Percentiles rank a stretch among this genome's conserved stretches.
Conservation (phyloP, 1,140 invertebrate species). For the Triops cancriformis region DNA sequence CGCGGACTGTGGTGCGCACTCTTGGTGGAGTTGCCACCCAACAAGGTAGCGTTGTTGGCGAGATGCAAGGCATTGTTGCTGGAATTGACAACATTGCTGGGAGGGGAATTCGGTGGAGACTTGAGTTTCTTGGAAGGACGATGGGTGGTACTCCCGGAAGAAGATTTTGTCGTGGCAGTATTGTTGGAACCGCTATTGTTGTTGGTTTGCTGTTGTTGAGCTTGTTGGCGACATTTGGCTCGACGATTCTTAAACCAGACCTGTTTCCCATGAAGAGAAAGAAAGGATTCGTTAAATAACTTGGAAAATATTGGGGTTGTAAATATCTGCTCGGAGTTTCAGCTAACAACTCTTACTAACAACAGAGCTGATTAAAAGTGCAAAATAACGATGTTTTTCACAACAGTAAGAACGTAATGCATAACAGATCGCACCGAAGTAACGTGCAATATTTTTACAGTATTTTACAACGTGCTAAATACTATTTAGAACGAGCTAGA, state of each 20-base stretch:
- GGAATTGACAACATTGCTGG: constrained; percentile 11
- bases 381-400: no score
- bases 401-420: no score
- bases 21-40: not conserved
- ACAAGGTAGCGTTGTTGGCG: constrained; percentile 7
- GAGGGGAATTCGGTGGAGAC: constrained; percentile 24
- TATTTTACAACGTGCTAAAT: no score
- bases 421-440: no score
- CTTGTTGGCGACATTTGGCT: constrained; percentile 35
- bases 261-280: constrained; percentile 23
- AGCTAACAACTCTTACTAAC: not conserved
- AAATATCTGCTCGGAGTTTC: not conserved
- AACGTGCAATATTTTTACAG: no score
- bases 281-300: not conserved
- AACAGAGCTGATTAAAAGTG: not conserved
- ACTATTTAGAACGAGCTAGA: no score
- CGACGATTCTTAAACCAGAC: constrained; percentile 37
- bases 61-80: constrained; percentile 1
- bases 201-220: constrained; percentile 29
- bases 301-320: not conserved
- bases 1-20: not conserved
- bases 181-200: constrained; percentile 27
- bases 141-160: constrained; percentile 24
- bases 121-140: constrained; percentile 32
- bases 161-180: constrained; percentile 27